Conservation (phyloP, 37 sponge, comb jelly and placozoan species). For the Oscarella lobularis region DNA sequence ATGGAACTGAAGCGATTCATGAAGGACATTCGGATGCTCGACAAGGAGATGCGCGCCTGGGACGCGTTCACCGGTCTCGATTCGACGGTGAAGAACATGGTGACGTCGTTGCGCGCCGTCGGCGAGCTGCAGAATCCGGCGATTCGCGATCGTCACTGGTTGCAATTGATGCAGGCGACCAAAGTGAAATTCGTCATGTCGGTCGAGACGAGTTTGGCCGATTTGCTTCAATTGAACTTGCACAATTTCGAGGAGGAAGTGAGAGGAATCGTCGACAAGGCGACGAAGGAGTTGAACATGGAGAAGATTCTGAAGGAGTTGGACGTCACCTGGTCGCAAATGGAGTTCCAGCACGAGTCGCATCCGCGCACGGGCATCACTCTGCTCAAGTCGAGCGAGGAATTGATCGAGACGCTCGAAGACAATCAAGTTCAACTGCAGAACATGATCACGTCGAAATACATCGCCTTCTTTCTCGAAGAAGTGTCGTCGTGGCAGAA, state of each 20-base stretch:
- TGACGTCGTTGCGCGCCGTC: constrained; percentile 92
- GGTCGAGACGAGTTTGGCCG: constrained; percentile 82
- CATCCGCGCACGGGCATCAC: constrained; percentile 68
- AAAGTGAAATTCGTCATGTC: constrained; percentile 97
- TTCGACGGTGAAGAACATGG: constrained; percentile 96
- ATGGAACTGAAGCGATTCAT: constrained; percentile 93
- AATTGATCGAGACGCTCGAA: constrained; percentile 94
- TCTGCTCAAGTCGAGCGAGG: constrained; percentile 72
- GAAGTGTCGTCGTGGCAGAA: constrained; percentile 95
- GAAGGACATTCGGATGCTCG: constrained; percentile 88
- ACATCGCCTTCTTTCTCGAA: constrained; percentile 94
- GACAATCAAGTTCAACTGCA: constrained; percentile 99
- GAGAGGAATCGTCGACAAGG: constrained; percentile 93
- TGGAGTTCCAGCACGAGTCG: constrained; percentile 89
- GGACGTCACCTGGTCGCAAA: constrained; percentile 86
- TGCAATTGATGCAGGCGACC: constrained; percentile 97
- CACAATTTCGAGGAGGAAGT: constrained; percentile 99
- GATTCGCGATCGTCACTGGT: constrained; percentile 97
- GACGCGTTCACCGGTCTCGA: constrained; percentile 92
- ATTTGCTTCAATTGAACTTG: constrained; percentile 87
- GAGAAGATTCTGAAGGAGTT: constrained; percentile 83
- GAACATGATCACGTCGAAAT: constrained; percentile 97
- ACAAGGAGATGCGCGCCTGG: constrained; percentile 98
- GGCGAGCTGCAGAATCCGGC: constrained; percentile 97
- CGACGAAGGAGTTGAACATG: constrained; percentile 97